Conservation (phyloP, 2,113 vertebrate genomes). For the Grus americana region DNA sequence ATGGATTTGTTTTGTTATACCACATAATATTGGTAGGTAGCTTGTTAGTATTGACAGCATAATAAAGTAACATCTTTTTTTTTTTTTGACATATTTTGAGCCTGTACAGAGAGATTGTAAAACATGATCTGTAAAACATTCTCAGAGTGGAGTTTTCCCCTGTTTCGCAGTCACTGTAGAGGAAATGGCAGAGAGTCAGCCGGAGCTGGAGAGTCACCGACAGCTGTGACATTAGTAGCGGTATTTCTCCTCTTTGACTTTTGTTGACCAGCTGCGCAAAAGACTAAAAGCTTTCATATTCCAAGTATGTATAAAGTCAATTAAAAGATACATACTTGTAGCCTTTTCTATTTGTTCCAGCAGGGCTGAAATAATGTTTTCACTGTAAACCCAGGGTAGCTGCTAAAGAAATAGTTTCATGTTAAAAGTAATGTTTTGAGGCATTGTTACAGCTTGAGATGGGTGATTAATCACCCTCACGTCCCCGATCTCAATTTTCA, state of each 20-base stretch:
- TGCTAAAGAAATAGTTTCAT: not conserved
- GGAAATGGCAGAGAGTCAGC: not conserved
- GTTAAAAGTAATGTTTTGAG: not conserved
- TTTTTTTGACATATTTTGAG: not conserved
- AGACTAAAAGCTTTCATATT: not conserved
- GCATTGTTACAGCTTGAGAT: not conserved
- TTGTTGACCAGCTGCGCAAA: not conserved
- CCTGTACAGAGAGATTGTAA: not conserved
- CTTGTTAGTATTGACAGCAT: not conserved
- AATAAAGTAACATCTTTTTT: not conserved
- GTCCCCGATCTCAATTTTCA: not conserved
- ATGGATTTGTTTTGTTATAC: conserved; percentile 1
- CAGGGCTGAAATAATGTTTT: not conserved
- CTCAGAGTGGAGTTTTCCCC: not conserved
- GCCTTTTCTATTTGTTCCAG: not conserved
- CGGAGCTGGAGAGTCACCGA: not conserved
- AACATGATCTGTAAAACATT: not conserved
- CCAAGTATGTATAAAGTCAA: not conserved
- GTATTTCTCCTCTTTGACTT: not conserved
- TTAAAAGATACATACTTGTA: not conserved
- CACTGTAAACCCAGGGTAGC: not conserved
- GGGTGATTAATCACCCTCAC: not conserved
- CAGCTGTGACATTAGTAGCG: not conserved
- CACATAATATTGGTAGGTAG: not conserved
- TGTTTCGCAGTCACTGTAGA: not conserved